Conservation (phyloP, 2,113 vertebrate genomes). For the Pseudopipra pipra region DNA sequence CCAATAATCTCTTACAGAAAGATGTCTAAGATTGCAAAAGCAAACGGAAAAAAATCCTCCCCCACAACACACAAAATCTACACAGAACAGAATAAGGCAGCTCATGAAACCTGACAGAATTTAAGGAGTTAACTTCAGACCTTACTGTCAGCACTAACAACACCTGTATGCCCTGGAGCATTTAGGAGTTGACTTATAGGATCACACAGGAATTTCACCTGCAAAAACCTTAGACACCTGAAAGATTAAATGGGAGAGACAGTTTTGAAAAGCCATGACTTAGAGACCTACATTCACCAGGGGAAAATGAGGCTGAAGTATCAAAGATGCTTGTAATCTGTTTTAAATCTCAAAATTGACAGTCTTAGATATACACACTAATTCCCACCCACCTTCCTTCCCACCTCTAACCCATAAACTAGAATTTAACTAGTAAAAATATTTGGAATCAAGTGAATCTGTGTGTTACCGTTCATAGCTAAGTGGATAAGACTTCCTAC, state of each 20-base stretch:
- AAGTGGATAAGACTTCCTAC: neutral
- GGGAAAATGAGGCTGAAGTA: neutral
- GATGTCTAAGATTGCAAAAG: neutral
- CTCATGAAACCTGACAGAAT: neutral
- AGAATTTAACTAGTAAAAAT: neutral
- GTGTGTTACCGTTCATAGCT: neutral
- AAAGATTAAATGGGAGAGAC: neutral
- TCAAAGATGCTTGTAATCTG: neutral
- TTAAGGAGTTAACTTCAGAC: neutral
- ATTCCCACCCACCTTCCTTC: neutral
- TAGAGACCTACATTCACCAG: neutral
- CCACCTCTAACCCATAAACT: slow-evolving; percentile 4
- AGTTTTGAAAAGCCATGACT: neutral
- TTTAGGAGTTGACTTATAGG: neutral
- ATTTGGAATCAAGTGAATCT: neutral
- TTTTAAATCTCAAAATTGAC: neutral
- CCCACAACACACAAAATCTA: neutral
- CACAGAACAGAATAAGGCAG: neutral
- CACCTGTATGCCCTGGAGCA: neutral
- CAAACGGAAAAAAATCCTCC: neutral
- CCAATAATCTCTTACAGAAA: neutral
- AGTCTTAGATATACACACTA: neutral
- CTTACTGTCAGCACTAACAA: neutral
- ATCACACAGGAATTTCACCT: neutral
- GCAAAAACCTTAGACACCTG: neutral